phyloP scores from a whole-genome alignment of 2,113 vertebrate genomes.

The Semicossyphus pulcher region DNA sequence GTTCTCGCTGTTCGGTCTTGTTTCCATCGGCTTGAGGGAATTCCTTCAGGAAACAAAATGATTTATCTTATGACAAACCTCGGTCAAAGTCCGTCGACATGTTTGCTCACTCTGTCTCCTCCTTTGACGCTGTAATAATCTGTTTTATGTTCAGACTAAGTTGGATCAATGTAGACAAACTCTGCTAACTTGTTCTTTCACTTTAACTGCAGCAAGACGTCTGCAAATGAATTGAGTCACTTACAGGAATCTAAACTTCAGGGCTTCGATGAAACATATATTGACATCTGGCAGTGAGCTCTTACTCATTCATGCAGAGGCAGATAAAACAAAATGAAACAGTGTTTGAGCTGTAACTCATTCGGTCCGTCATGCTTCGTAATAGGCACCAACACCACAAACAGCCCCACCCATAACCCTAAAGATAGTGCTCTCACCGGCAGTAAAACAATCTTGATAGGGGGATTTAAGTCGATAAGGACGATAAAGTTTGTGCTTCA shows the following conservation, averaged over 20 bases:
- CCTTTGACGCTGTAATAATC: no score
- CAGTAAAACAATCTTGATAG: background rate
- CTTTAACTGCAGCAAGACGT: background rate
- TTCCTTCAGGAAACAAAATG: constrained; percentile 24
- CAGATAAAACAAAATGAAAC: background rate
- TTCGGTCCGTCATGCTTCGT: background rate
- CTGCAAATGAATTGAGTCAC: background rate
- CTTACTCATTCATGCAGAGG: background rate
- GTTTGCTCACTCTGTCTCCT: background rate
- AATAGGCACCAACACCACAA: background rate
- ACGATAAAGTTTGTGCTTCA: background rate
- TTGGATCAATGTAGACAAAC: no score
- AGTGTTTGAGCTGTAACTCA: background rate
- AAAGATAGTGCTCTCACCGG: background rate
- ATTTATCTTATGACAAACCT: constrained; percentile 21
- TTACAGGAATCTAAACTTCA: constrained; percentile 10
- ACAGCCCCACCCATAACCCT: background rate
- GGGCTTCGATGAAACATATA: background rate
- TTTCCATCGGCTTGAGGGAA: constrained; percentile 22
- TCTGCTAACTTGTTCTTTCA: background rate
- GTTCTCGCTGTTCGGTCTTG: no score
- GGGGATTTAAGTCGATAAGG: background rate
- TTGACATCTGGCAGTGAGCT: background rate
- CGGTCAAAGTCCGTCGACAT: background rate
- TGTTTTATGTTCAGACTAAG: no score